Evolutionary conservation across 2,888 invertebrate genomes (phyloP).

Genomic region (Pachliopta kotzebuea): DNA sequence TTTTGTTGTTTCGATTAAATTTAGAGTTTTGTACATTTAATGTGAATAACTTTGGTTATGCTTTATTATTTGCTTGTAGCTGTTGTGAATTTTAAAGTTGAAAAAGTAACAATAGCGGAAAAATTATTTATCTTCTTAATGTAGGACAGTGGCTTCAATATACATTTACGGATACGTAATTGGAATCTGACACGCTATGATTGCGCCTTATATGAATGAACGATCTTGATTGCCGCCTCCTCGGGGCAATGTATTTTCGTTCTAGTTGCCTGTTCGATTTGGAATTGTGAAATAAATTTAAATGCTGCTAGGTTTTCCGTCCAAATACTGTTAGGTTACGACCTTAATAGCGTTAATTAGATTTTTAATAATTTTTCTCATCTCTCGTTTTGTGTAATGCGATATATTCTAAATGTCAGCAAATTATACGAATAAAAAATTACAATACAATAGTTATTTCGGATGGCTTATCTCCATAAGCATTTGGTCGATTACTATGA

Average conservation of each 20-base stretch:
- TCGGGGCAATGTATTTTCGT: conserved; percentile 7
- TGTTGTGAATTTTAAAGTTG: not conserved
- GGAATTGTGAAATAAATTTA: not conserved
- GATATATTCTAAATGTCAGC: no score
- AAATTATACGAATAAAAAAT: no score
- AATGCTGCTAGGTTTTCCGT: not conserved
- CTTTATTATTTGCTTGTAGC: no score
- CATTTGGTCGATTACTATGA: not conserved
- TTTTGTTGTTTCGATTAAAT: no score
- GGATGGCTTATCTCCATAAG: no score
- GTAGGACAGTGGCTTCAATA: conserved; percentile 14
- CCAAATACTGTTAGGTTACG: not conserved
- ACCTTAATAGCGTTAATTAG: no score
- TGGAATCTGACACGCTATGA: conserved; percentile 47
- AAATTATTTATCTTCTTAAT: conserved; percentile 14
- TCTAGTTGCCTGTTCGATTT: conserved; percentile 8
- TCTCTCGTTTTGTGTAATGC: no score
- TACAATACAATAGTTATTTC: no score
- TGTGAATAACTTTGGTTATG: no score
- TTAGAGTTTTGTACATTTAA: no score
- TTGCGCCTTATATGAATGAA: conserved; percentile 53
- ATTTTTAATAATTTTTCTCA: no score
- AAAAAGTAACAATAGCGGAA: not conserved
- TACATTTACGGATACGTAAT: conserved; percentile 41
- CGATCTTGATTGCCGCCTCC: conserved; percentile 53